Conservation (phyloP, 1,140 invertebrate species). For the Leguminivora glycinivorella region DNA sequence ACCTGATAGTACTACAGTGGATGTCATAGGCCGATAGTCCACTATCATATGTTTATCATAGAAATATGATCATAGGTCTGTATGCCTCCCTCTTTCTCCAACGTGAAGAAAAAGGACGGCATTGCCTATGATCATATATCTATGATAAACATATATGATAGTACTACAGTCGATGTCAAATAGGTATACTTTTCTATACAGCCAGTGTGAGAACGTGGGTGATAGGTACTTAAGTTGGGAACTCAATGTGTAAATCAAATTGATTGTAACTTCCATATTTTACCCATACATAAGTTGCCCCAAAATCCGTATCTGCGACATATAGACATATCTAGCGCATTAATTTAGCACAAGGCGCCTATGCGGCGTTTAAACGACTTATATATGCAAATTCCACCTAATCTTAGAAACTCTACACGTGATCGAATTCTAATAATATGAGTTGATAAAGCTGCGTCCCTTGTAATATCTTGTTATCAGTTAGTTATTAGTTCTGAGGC, state of each 20-base stretch:
- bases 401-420: conserved; percentile 17
- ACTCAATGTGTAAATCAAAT: neutral
- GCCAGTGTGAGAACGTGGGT: too few species aligned
- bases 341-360: conserved; percentile 14
- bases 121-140: too few species aligned
- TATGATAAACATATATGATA: too few species aligned
- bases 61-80: too few species aligned
- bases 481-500: neutral
- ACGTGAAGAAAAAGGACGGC: too few species aligned
- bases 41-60: too few species aligned
- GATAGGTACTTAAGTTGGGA: too few species aligned
- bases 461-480: neutral
- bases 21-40: too few species aligned
- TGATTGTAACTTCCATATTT: neutral
- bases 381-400: conserved; percentile 20
- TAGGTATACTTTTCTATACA: too few species aligned
- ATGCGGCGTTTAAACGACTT: neutral
- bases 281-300: neutral
- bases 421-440: neutral
- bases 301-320: neutral
- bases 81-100: too few species aligned
- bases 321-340: neutral
- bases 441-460: neutral
- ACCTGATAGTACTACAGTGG: too few species aligned
- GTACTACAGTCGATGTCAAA: too few species aligned